Evolutionary conservation across 35 echinoderm and acorn worm species (phyloP).

Genomic region (Amphiura filiformis): DNA sequence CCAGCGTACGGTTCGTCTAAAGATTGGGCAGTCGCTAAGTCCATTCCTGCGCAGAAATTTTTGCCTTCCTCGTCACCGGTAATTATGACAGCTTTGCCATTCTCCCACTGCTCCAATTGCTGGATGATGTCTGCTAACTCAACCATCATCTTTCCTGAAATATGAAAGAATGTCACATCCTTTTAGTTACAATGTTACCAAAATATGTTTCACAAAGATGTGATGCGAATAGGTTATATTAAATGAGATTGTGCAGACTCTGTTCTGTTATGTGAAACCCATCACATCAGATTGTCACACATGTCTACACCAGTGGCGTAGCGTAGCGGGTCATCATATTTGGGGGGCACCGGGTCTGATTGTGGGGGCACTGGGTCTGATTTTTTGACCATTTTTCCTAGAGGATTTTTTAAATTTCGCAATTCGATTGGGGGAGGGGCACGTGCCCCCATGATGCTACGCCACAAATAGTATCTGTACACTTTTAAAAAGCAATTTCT

Average conservation of each 20-base stretch:
- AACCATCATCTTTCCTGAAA: slow-evolving; percentile 94
- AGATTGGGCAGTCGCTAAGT: slow-evolving; percentile 28
- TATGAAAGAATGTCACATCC: not conserved
- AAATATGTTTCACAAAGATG: not conserved
- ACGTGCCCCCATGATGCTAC: too few relatives aligned
- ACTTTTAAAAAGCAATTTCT: too few relatives aligned
- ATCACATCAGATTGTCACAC: not conserved
- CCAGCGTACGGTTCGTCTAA: slow-evolving; percentile 45
- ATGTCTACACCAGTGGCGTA: not conserved
- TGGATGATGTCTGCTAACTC: slow-evolving; percentile 65
- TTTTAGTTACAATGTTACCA: too few relatives aligned
- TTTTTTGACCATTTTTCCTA: too few relatives aligned
- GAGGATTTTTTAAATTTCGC: too few relatives aligned
- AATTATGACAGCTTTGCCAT: slow-evolving; percentile 79
- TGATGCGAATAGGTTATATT: not conserved
- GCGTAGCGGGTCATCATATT: too few relatives aligned
- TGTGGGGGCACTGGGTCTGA: too few relatives aligned
- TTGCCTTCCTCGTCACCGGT: slow-evolving; percentile 45
- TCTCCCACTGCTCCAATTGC: slow-evolving; percentile 77
- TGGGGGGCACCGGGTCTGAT: too few relatives aligned
- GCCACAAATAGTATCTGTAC: too few relatives aligned
- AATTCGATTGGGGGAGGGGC: too few relatives aligned
- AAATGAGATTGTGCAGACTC: not conserved
- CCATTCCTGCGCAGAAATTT: slow-evolving; percentile 77
- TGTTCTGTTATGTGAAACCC: not conserved